These are phyloP conservation scores for Sebastes fasciatus DNA, from an alignment of 2,113 vertebrate genomes.

Conservation along the genomic window DNA sequence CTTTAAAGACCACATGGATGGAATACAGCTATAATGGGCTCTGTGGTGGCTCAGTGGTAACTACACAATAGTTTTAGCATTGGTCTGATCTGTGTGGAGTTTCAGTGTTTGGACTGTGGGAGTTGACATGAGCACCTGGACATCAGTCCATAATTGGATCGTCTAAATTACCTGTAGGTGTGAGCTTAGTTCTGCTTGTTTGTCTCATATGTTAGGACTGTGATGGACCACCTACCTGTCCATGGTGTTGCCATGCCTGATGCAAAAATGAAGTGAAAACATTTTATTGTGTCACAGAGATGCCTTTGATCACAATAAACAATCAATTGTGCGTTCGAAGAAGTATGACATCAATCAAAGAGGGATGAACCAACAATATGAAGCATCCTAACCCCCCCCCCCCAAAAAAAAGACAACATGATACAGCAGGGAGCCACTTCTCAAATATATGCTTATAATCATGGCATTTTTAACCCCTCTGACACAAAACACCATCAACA, in stretches of 20 bases:
- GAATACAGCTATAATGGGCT: background rate
- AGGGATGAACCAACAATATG: background rate
- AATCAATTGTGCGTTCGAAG: background rate
- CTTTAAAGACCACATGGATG: background rate
- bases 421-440: background rate
- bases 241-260: background rate
- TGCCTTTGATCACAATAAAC: background rate
- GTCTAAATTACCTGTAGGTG: constrained; percentile 12
- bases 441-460: background rate
- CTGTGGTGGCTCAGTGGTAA: background rate
- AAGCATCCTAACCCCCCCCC: background rate
- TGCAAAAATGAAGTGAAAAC: background rate
- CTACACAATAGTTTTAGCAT: background rate
- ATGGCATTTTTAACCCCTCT: background rate
- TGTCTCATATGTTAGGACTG: background rate
- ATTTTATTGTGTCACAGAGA: background rate
- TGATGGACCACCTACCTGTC: constrained; percentile 2
- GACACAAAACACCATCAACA: background rate
- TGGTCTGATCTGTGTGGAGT: background rate
- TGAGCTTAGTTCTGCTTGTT: constrained; percentile 12
- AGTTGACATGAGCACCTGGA: constrained; percentile 19
- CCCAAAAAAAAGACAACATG: too few relatives aligned
- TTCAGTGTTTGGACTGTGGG: background rate
- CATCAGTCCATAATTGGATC: background rate
- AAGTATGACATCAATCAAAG: background rate